Evolutionary conservation across 2,888 invertebrate genomes (phyloP), one percentile per base, ranked within the genome.

Genomic region (Colletes collaris): DNA sequence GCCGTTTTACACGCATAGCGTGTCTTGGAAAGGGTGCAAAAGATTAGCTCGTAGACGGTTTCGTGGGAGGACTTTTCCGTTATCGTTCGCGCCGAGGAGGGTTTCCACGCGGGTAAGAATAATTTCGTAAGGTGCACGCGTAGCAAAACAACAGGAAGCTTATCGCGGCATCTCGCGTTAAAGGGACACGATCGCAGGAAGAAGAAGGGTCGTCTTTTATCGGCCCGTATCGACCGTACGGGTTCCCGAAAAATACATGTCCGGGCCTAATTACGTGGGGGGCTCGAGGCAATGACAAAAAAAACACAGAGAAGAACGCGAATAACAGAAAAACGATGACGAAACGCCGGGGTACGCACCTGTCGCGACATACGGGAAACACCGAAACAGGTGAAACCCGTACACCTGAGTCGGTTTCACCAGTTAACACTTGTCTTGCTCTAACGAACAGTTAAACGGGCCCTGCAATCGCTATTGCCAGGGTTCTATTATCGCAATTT

Each of bases 311-410:
- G 37, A 19, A 35, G 71, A 46, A 58, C 10, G 68, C 55, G 75
- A 78, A 80, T 70, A 81, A 84, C 82, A 85, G 86, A 76, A 85
- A 85, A 82, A 75, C 72, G 79, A 27, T 80, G 75, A 81, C 59
- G 81, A 79, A 70, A 72, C 77, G 6, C 40, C 60, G 79, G 75
- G 67, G 79, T 11, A 66, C 69, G 81, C 92, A 92, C 92, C 92
- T 92, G 92, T 89, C 89, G 79, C 84, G 76, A 84, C 92, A 92
- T 92, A 92, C 90, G 92, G 92, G 91, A 91, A 90, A 92, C 86
- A 90, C 84, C 75, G 82, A 90, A 92, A 92, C 91, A 92, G 92
- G 92, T 91, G 91, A 90, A 91, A 89, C 81, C 55, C 71, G 75
- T 76, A 79, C 92, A 92, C 91, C 90, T 89, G 91, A 91, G 88